Conservation (phyloP, 2,888 invertebrate genomes). For the Pimpla rufipes region DNA sequence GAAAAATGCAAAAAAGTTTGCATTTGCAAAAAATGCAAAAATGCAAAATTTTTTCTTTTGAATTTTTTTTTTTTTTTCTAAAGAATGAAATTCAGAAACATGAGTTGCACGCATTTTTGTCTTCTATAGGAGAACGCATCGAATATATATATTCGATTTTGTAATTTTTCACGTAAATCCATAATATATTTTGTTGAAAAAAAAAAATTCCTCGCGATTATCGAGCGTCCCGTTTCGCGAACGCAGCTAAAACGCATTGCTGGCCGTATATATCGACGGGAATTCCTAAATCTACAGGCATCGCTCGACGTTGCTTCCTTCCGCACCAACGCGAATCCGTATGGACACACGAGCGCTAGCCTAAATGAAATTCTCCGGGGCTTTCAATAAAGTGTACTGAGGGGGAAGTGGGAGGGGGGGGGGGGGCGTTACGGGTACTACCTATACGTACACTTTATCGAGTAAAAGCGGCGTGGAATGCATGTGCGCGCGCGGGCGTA, state of each 20-base stretch:
- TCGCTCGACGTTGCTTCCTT: slow-evolving; percentile 33
- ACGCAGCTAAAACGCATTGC: neutral
- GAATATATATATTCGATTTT: neutral
- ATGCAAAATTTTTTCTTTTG: no score
- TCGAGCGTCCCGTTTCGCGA: neutral
- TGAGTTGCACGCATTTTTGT: no score
- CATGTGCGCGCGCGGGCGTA: neutral
- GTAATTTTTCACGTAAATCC: neutral
- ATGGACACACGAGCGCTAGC: slow-evolving; percentile 24
- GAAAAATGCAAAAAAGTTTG: no score
- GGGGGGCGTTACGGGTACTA: slow-evolving; percentile 22
- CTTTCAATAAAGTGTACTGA: slow-evolving; percentile 52
- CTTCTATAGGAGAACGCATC: no score
- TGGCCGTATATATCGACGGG: slow-evolving; percentile 8
- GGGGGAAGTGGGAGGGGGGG: neutral
- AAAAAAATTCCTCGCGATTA: neutral
- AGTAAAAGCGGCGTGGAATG: slow-evolving; percentile 43
- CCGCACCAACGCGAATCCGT: slow-evolving; percentile 11
- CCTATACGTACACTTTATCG: slow-evolving; percentile 38
- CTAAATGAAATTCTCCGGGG: slow-evolving; percentile 59
- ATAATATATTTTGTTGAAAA: neutral
- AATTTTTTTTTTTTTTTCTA: no score
- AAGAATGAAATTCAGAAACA: no score
- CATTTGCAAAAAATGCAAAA: no score
- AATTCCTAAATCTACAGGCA: slow-evolving; percentile 31